phyloP scores from a whole-genome alignment of 92 coral and sea anemone genomes.

The Hydrozoanthus gracilis region DNA sequence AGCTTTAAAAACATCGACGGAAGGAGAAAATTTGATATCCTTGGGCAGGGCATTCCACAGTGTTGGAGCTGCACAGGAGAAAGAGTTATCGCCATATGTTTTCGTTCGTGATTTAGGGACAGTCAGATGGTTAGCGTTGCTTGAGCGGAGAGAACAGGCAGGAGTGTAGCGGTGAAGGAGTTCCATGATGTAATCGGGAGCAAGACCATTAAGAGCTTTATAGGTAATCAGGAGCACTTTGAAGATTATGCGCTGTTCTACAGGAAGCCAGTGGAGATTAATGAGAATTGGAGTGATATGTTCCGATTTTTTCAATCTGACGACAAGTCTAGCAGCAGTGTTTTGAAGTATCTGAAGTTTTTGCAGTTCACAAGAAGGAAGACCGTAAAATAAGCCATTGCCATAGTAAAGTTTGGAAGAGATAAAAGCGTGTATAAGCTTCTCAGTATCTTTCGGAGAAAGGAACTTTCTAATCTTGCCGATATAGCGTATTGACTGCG shows the following conservation, averaged over 20 bases:
- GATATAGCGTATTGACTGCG: slow-evolving; percentile 20
- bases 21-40: slow-evolving; percentile 2
- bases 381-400: slow-evolving; percentile 36
- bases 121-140: not conserved
- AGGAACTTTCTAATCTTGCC: slow-evolving; percentile 36
- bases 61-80: slow-evolving; percentile 13
- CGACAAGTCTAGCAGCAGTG: no score
- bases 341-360: slow-evolving; percentile 39
- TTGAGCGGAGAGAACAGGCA: slow-evolving; percentile 12
- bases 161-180: slow-evolving; percentile 42
- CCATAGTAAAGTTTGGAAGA: slow-evolving; percentile 43
- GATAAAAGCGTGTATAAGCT: slow-evolving; percentile 32
- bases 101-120: slow-evolving; percentile 28
- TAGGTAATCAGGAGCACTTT: no score
- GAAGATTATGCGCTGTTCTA: slow-evolving; percentile 18
- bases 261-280: no score
- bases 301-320: no score
- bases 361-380: slow-evolving; percentile 31
- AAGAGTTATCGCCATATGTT: not conserved
- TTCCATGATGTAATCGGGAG: slow-evolving; percentile 12
- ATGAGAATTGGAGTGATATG: slow-evolving; percentile 31
- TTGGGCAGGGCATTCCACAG: slow-evolving; percentile 14
- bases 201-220: no score
- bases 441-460: slow-evolving; percentile 9
- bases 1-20: slow-evolving; percentile 10